Conservation (phyloP, 30 jellyfish, hydroid and myxozoan species). For the Sanderia malayensis region DNA sequence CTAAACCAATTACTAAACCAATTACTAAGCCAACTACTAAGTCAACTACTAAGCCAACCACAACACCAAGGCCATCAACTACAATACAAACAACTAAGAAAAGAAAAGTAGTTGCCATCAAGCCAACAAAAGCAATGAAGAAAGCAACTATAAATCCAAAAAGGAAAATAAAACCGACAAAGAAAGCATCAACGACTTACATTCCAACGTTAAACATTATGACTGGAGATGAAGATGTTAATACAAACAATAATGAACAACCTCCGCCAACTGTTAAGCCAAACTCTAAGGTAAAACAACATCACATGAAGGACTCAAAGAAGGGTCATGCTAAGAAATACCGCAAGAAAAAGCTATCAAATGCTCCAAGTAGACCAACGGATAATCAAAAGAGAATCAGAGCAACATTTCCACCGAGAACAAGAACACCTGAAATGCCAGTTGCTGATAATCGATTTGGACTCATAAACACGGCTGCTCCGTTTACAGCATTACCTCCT, state of each 20-base stretch:
- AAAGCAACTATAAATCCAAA: neutral
- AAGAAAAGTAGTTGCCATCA: constrained; percentile 9
- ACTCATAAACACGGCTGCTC: neutral
- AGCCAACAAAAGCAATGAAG: constrained; percentile 21
- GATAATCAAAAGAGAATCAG: neutral
- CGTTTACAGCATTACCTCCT: constrained; percentile 5
- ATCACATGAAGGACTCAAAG: neutral
- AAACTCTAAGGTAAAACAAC: neutral
- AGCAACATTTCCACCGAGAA: neutral
- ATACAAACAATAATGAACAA: constrained; percentile 7
- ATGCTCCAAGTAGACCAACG: neutral
- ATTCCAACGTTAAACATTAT: constrained; percentile 82
- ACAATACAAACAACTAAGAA: constrained; percentile 18
- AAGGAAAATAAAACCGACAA: neutral
- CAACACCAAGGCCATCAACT: constrained; percentile 15
- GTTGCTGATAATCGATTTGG: neutral
- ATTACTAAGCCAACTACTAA: constrained; percentile 16
- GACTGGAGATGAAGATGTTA: constrained; percentile 86
- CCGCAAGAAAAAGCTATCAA: neutral
- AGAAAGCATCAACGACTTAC: constrained; percentile 27
- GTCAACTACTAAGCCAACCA: constrained; percentile 23
- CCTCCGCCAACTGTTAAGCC: constrained; percentile 18
- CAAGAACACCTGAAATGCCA: neutral
- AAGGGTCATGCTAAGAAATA: neutral
- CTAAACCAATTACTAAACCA: constrained; percentile 23